Base-by-base conservation (phyloP, 2,888 invertebrate genomes). In the Synanthedon tipuliformis region DNA sequence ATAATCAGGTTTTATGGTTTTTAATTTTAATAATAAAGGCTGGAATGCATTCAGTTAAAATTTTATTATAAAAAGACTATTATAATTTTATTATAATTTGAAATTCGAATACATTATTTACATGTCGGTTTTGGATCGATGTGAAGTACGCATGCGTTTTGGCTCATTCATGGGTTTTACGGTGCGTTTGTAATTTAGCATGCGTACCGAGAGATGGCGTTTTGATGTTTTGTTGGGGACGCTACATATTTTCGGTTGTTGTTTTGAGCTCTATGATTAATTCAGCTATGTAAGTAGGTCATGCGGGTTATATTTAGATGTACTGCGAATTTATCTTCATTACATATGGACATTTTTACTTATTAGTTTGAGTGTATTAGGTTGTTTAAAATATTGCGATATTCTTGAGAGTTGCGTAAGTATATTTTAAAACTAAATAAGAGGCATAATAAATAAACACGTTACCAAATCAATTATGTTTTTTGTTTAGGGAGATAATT, bases 31-130 rank as follows among this genome's bases (percentile, higher is more conserved):
- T 34, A 34, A 34, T 10, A 34, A 34, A 8, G 13, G 45, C 45
- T 45, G 5, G 13, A 15, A 45, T 52, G 48, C 48, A 52, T 56
- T 53, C 55, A 53, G 58, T 57, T 59, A 60, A 45, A 23, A 68
- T 68, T n/a, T n/a, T 66, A 66, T 68, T 62, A 59, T 55, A 55
- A 61, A 59, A 55, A 57, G 59, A 64, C 60, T 72, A 74, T 71
- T n/a, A n/a, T n/a, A n/a, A n/a, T n/a, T n/a, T n/a, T n/a, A n/a
- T 74, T 73, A 71, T 66, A 67, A 61, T 60, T 66, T 62, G 62
- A 72, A 75, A 61, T 60, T 67, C 62, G 63, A 72, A 75, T 81
- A 73, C 72, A 82, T 81, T 79, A 85, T 85, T 84, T 82, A 83
- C 71, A 63, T 67, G 67, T 62, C 62, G 62, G 69, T 68, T 62